These are phyloP conservation scores for Orthosia cruda DNA, from an alignment of 2,888 invertebrate genomes.

Conservation along the genomic window DNA sequence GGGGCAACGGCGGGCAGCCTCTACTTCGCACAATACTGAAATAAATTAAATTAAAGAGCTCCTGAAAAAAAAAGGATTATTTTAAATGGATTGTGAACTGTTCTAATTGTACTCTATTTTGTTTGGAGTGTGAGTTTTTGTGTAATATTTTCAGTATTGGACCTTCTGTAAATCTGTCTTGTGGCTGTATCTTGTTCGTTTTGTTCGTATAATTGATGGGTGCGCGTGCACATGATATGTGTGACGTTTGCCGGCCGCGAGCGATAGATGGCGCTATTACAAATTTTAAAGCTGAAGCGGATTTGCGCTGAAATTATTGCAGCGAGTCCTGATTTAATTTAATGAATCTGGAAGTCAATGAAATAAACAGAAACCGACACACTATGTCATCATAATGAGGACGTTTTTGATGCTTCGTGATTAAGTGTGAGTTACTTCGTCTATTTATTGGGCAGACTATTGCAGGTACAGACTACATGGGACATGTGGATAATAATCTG, in stretches of 20 bases:
- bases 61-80: too few species aligned
- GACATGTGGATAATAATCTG: not conserved
- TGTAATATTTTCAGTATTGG: not conserved
- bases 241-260: slow-evolving; percentile 51
- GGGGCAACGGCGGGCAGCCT: too few species aligned
- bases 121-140: not conserved
- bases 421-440: not conserved
- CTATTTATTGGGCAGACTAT: not conserved
- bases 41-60: not conserved
- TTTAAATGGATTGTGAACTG: too few species aligned
- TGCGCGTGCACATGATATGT: slow-evolving; percentile 71
- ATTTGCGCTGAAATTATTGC: slow-evolving; percentile 46
- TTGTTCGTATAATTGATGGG: slow-evolving; percentile 70
- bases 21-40: not conserved
- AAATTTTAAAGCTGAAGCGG: slow-evolving; percentile 43
- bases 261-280: slow-evolving; percentile 65
- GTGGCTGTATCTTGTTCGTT: slow-evolving; percentile 46
- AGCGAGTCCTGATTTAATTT: slow-evolving; percentile 53
- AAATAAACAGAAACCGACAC: slow-evolving; percentile 30
- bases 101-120: not conserved
- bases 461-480: not conserved
- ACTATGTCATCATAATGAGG: slow-evolving; percentile 33
- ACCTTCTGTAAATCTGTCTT: slow-evolving; percentile 40
- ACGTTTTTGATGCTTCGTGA: slow-evolving; percentile 15
- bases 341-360: slow-evolving; percentile 61